A percentile compares a stretch with the other conserved stretches of the same genome.
Evolutionary conservation across 2,888 invertebrate genomes (phyloP).

Genomic region (Eristalinus sepulchralis): DNA sequence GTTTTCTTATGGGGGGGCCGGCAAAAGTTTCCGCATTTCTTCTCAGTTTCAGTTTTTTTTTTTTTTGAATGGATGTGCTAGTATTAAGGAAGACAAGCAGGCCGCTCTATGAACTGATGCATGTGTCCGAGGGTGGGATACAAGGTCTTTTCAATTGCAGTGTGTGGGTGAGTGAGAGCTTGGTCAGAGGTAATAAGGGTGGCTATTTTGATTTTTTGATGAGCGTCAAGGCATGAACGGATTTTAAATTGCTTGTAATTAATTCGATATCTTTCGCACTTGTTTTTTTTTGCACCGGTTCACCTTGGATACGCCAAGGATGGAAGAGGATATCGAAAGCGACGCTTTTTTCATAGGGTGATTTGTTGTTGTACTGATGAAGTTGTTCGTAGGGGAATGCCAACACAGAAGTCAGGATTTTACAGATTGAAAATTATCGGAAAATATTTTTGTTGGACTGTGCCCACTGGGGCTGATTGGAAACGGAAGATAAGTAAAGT

Average conservation of each 20-base stretch:
- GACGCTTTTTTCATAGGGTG: not conserved
- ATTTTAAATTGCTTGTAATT: slow-evolving; percentile 67
- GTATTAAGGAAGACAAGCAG: slow-evolving; percentile 42
- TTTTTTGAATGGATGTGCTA: slow-evolving; percentile 33
- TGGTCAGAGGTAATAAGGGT: slow-evolving; percentile 41
- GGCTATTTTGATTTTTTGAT: slow-evolving; percentile 64
- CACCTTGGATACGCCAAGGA: slow-evolving; percentile 4
- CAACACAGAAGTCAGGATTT: slow-evolving; percentile 40
- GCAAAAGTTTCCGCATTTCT: slow-evolving; percentile 20
- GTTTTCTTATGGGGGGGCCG: slow-evolving; percentile 47
- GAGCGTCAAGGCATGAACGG: slow-evolving; percentile 59
- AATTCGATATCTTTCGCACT: slow-evolving; percentile 19
- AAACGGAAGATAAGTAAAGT: slow-evolving; percentile 4
- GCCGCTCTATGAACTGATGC: slow-evolving; percentile 39
- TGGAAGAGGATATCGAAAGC: not conserved
- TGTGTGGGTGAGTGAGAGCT: slow-evolving; percentile 49
- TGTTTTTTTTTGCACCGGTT: not conserved
- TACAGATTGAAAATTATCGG: slow-evolving; percentile 30
- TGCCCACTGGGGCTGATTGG: slow-evolving; percentile 9
- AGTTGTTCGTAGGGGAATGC: slow-evolving; percentile 4
- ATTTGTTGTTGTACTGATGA: not conserved
- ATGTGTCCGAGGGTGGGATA: slow-evolving; percentile 10
- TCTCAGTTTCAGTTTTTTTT: not conserved
- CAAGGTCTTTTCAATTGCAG: slow-evolving; percentile 42
- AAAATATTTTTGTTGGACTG: slow-evolving; percentile 4